Percentiles rank a stretch among this genome's conserved stretches.
Conservation (phyloP, 1,140 invertebrate genomes). For the Drosophila mauritiana region DNA sequence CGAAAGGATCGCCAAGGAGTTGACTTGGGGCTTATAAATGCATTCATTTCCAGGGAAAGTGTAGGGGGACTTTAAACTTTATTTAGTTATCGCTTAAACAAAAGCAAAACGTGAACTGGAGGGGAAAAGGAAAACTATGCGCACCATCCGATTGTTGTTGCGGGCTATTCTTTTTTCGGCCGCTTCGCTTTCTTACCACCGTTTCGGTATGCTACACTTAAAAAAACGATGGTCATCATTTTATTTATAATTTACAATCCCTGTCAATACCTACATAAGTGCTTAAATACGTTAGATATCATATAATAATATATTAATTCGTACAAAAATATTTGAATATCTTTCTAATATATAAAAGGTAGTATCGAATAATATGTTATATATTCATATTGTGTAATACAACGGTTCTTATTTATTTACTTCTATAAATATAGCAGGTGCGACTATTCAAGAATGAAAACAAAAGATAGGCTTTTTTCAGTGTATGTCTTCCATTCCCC, state of each 20-base stretch:
- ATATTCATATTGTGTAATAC: no score
- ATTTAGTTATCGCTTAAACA: conserved; percentile 77
- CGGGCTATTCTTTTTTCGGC: conserved; percentile 31
- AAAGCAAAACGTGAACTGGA: conserved; percentile 35
- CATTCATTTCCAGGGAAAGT: conserved; percentile 46
- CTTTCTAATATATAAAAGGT: neutral
- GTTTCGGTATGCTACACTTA: conserved; percentile 42
- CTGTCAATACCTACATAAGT: no score
- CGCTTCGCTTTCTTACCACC: conserved; percentile 47
- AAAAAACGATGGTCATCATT: neutral
- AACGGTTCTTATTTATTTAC: no score
- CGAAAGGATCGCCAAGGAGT: conserved; percentile 52
- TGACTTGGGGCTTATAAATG: conserved; percentile 61
- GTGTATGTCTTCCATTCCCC: conserved; percentile 25
- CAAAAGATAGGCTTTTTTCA: neutral
- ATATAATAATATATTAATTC: neutral
- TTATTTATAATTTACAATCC: no score
- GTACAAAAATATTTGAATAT: neutral
- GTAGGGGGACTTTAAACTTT: conserved; percentile 53
- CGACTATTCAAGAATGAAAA: no score
- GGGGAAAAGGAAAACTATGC: conserved; percentile 37
- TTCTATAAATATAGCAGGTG: no score
- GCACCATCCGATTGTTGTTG: conserved; percentile 35
- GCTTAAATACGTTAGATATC: no score
- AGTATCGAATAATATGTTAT: neutral